Conservation (phyloP, 2,888 invertebrate genomes). For the Dynastes grantii region DNA sequence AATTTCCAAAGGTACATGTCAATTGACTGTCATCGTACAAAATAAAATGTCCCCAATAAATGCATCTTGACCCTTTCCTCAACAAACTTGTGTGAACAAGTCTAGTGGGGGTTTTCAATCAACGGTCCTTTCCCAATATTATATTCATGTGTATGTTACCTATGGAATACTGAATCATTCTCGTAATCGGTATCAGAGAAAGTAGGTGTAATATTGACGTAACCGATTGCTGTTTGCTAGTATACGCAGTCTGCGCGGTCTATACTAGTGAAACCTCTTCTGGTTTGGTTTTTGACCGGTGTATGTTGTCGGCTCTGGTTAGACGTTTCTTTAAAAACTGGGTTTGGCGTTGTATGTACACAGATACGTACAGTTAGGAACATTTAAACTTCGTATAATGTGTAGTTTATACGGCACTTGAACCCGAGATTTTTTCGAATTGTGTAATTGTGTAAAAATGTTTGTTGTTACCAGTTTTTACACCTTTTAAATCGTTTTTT, state of each 20-base stretch:
- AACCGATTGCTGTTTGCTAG: constrained; percentile 52
- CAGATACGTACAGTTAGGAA: background rate
- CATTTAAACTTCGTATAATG: background rate
- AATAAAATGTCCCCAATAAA: constrained; percentile 33
- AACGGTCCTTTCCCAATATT: constrained; percentile 3
- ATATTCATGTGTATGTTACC: background rate
- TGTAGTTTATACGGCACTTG: background rate
- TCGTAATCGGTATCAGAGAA: constrained; percentile 56
- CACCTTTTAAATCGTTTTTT: no score
- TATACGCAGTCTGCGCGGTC: constrained; percentile 32
- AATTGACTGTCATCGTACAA: background rate
- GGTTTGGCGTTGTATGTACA: constrained; percentile 10
- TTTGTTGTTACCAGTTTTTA: no score
- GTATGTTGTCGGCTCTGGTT: background rate
- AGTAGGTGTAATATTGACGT: constrained; percentile 61
- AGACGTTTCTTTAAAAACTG: constrained; percentile 17
- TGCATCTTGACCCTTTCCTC: constrained; percentile 22
- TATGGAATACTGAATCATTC: constrained; percentile 29
- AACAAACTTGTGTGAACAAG: constrained; percentile 8
- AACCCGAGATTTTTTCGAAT: no score
- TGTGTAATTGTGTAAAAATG: no score
- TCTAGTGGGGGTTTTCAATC: constrained; percentile 27
- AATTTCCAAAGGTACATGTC: no score
- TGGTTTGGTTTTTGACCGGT: constrained; percentile 14
- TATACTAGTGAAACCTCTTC: constrained; percentile 45